Evolutionary conservation across 2,797 vertebrate genomes (phyloP).

Genomic region (Typhlichthys subterraneus): DNA sequence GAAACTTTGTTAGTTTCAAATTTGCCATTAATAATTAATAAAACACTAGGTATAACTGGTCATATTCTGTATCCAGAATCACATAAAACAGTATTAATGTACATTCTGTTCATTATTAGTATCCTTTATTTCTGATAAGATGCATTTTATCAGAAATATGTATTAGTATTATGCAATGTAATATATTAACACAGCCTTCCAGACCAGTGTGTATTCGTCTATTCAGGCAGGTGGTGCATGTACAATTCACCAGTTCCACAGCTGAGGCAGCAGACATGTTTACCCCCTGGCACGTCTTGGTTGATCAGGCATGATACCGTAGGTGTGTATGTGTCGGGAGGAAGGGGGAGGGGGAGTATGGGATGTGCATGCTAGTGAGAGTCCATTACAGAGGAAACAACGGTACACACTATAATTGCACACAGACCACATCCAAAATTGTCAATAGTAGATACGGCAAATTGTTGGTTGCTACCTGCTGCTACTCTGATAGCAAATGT

Average conservation of each 20-base stretch:
- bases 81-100: constrained; percentile 4
- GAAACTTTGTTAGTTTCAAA: neutral
- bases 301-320: constrained; percentile 50
- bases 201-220: constrained; percentile 23
- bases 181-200: neutral
- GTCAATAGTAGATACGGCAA: constrained; percentile 25
- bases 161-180: constrained; percentile 24
- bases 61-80: neutral
- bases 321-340: too few species aligned
- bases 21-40: too few species aligned
- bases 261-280: constrained; percentile 59
- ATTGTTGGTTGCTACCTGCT: constrained; percentile 14
- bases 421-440: constrained; percentile 29
- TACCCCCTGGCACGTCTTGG: constrained; percentile 68
- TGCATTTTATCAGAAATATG: constrained; percentile 39
- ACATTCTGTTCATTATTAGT: neutral
- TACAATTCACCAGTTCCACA: constrained; percentile 58
- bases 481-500: constrained; percentile 11
- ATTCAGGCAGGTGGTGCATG: constrained; percentile 56
- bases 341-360: constrained; percentile 38
- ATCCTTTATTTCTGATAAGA: neutral
- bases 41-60: too few species aligned
- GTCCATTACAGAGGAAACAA: constrained; percentile 44
- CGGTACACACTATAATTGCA: constrained; percentile 19
- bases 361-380: constrained; percentile 43